Evolutionary conservation across 1,140 invertebrate genomes (phyloP), one percentile per base, ranked within the genome.

Genomic region (Steinernema feltiae): DNA sequence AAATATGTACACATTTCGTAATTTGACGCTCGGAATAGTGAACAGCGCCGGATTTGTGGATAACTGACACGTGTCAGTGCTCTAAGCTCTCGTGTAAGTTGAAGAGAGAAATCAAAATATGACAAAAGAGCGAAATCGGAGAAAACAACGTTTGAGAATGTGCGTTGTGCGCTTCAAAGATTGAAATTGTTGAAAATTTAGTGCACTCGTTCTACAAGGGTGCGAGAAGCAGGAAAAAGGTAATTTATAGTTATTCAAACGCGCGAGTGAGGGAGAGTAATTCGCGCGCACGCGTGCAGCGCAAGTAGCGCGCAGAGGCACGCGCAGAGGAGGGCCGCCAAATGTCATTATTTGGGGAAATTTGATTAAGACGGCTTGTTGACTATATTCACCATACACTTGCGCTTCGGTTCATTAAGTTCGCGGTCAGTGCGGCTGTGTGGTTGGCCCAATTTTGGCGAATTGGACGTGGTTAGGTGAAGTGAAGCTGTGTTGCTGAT

Each of bases 281-380:
- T 63, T 21, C 53, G 53, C 53, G 7, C 7, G 2, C 53, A 21
- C 53, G 3, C 53, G 53, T 27, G 53, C 12, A 12, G 53, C 7
- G 24, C 53, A 63, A 63, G 53, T 27, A n/a, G n/a, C n/a, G n/a
- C 53, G 53, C 53, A 21, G 15, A 12, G 53, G 53, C 35, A 41
- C 35, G 35, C 35, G 35, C 35, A 63, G 24, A 63, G 53, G 53
- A 63, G 35, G 53, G 53, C 53, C 53, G 53, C 53, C 53, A 63
- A 63, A 63, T 63, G 53, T 63, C 53, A 21, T 63, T 63, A 63
- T 63, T 63, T 63, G 24, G 24, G 53, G 53, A 63, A 63, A 63
- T 63, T 63, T 63, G 53, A 63, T 63, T 63, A 63, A 63, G 53
- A 63, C 53, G 53, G 15, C 53, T 63, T 63, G 53, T 63, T 63